A percentile compares a stretch with the other conserved stretches of the same genome.
Conservation (phyloP, 2,113 vertebrate species). For the Suricata suricatta region DNA sequence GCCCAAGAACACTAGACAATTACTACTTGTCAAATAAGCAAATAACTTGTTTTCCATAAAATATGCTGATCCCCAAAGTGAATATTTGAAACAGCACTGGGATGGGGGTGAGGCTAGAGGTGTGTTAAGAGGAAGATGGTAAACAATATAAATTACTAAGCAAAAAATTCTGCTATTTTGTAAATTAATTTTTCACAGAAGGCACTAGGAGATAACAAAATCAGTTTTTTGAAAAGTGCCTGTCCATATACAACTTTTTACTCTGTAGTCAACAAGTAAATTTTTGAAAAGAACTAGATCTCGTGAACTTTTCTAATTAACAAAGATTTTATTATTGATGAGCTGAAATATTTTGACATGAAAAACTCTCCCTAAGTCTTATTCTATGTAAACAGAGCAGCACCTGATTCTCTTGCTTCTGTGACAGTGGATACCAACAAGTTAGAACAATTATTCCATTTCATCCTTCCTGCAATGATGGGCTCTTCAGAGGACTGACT, state of each 20-base stretch:
- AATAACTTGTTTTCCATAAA: slow-evolving; percentile 28
- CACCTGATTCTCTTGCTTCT: background rate
- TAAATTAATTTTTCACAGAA: slow-evolving; percentile 22
- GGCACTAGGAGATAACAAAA: background rate
- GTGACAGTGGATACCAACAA: background rate
- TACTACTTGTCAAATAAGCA: slow-evolving; percentile 11
- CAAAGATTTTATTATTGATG: background rate
- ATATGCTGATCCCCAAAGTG: background rate
- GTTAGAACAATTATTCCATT: background rate
- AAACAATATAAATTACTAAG: slow-evolving; percentile 17
- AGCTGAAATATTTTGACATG: background rate
- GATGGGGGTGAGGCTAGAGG: background rate
- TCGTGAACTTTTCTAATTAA: background rate
- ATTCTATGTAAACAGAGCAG: background rate
- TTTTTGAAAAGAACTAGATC: background rate
- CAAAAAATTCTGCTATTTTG: slow-evolving; percentile 17
- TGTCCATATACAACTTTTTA: background rate
- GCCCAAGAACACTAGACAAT: background rate
- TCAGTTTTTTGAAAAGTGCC: background rate
- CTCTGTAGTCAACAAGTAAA: background rate
- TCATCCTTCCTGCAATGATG: background rate
- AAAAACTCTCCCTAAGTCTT: background rate
- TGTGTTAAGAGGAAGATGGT: background rate
- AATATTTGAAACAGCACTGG: background rate
- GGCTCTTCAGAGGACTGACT: background rate